Percentiles rank a stretch among this genome's conserved stretches.
These are phyloP conservation scores for Microctenopoma steveboyesi DNA, from an alignment of 2,797 vertebrate species.

Conservation along the genomic window DNA sequence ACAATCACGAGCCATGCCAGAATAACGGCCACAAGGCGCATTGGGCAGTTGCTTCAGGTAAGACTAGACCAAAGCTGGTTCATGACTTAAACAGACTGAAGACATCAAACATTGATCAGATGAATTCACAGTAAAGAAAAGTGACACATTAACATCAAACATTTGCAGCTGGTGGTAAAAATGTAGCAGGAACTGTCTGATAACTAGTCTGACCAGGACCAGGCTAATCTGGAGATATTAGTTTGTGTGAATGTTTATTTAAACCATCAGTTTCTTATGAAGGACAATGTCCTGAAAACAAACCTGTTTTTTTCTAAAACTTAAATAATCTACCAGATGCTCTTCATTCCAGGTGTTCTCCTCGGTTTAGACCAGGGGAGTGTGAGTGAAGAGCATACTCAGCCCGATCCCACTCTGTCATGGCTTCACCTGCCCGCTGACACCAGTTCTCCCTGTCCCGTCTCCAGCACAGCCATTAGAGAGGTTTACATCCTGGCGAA, in stretches of 20 bases:
- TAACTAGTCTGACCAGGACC: not conserved
- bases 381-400: conserved; percentile 41
- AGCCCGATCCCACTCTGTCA: conserved; percentile 75
- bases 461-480: conserved; percentile 17
- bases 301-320: not conserved
- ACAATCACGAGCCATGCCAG: conserved; percentile 90
- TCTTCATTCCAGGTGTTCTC: conserved; percentile 80
- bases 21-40: conserved; percentile 88
- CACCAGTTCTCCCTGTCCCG: conserved; percentile 37
- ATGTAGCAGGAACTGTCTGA: too few relatives aligned
- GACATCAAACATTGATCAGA: not conserved
- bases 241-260: not conserved
- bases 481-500: conserved; percentile 88
- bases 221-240: not conserved
- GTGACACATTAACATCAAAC: not conserved
- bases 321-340: too few relatives aligned
- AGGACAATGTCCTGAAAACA: not conserved
- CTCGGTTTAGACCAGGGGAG: conserved; percentile 77
- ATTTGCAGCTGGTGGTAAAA: too few relatives aligned
- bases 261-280: not conserved
- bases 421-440: conserved; percentile 58
- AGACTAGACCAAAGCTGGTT: conserved; percentile 23
- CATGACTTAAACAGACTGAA: not conserved
- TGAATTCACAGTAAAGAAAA: not conserved
- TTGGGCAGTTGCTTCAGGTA: conserved; percentile 91